These are phyloP conservation scores for Vulpes vulpes DNA, from an alignment of 2,113 vertebrate species.

Conservation along the genomic window DNA sequence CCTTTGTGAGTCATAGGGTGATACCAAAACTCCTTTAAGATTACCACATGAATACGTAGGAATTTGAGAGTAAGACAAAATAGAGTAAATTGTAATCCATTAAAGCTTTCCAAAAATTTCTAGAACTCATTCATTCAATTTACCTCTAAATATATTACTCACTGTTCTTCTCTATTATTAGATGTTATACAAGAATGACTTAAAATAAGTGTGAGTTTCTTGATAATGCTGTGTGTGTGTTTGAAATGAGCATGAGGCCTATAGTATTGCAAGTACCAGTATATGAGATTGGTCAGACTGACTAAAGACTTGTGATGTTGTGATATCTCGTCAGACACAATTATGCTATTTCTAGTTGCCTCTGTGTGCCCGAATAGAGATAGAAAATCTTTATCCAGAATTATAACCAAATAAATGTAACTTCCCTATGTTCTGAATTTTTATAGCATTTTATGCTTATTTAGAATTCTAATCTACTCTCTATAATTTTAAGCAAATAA, in stretches of 20 bases:
- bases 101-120: background rate
- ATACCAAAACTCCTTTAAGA: background rate
- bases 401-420: background rate
- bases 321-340: background rate
- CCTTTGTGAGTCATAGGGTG: background rate
- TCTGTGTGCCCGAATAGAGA: background rate
- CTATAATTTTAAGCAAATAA: no score
- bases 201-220: background rate
- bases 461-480: no score
- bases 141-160: background rate
- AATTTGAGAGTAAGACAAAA: constrained; percentile 27
- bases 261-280: rapidly evolving
- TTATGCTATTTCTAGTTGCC: background rate
- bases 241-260: background rate
- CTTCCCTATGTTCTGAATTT: background rate
- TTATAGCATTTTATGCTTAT: background rate
- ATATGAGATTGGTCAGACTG: background rate
- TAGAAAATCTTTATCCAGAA: background rate
- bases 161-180: background rate
- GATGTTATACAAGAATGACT: background rate
- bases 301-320: background rate
- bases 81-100: background rate
- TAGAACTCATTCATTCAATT: background rate
- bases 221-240: background rate
- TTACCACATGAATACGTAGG: background rate